phyloP scores from a whole-genome alignment of 2,888 invertebrate species.

The Gonocerus acuteangulatus region DNA sequence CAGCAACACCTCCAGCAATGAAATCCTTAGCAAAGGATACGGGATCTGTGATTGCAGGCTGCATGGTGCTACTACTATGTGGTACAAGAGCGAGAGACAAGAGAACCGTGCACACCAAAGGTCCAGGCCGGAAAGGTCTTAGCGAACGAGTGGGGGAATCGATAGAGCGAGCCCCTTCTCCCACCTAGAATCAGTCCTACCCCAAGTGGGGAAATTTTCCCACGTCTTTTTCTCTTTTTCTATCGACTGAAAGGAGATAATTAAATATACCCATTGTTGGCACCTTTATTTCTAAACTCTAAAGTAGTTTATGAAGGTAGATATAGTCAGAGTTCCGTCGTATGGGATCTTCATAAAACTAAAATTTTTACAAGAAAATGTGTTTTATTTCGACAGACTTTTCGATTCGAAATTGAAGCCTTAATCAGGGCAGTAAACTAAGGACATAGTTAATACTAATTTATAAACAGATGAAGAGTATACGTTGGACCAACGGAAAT shows the following conservation, averaged over 20 bases:
- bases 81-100: slow-evolving; percentile 3
- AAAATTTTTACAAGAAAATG: too few species aligned
- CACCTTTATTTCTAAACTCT: too few species aligned
- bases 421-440: too few species aligned
- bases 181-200: slow-evolving; percentile 1
- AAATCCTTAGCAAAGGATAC: slow-evolving; percentile 83
- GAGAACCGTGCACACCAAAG: slow-evolving; percentile 29
- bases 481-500: too few species aligned
- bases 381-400: too few species aligned
- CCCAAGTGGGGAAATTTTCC: not conserved
- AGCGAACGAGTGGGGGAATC: slow-evolving; percentile 33
- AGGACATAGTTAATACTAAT: too few species aligned
- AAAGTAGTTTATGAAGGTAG: too few species aligned
- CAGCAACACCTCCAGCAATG: slow-evolving; percentile 82
- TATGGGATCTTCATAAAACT: too few species aligned
- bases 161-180: slow-evolving; percentile 22
- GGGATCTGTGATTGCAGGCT: slow-evolving; percentile 58
- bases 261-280: too few species aligned
- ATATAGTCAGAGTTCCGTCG: too few species aligned
- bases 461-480: too few species aligned
- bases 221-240: not conserved
- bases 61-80: slow-evolving; percentile 38
- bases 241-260: not conserved
- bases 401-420: too few species aligned
- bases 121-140: slow-evolving; percentile 32